Evolutionary conservation across 2,888 invertebrate genomes (phyloP), one percentile per base, ranked within the genome.

Genomic region (Nymphalis urticae): DNA sequence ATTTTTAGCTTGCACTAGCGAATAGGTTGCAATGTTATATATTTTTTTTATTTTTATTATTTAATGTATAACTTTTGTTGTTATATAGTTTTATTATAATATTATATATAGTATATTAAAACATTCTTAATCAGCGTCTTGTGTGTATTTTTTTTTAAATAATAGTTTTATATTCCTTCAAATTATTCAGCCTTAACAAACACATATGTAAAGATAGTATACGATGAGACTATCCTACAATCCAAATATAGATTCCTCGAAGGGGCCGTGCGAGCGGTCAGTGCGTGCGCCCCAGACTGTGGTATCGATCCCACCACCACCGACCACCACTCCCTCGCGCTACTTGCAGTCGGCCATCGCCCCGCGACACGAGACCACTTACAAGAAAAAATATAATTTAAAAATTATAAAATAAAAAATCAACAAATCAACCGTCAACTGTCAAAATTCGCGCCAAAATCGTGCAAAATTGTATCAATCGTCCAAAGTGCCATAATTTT

Each of bases 221-320:
- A 58, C 5, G 19, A 19, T 58, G 58, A 58, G 58, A 36, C 78
- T 71, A 78, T 80, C 81, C 77, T 80, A 80, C 75, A 75, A 72
- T 82, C 83, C 83, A 85, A 85, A 87, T 87, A 87, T 87, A 89
- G 85, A 81, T 74, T 77, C 75, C 72, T 77, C 74, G 75, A 73
- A 74, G 75, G 76, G 78, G 79, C 78, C 82, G 83, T 82, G 82
- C 84, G 80, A 80, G 74, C 86, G 91, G 90, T 85, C 90, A 91
- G 87, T 92, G 92, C 92, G 92, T 92, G 89, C 90, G 90, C 86
- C 87, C 86, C 83, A 88, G 85, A 85, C 87, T 80, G 80, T 87
- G 87, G 89, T 85, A 91, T 91, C 86, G 90, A 89, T 90, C 89
- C 89, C 87, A 89, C 89, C 88, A 85, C 83, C 83, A 76, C 73